phyloP scores from a whole-genome alignment of 1,140 invertebrate species.

The Hylyphantes graminicola region DNA sequence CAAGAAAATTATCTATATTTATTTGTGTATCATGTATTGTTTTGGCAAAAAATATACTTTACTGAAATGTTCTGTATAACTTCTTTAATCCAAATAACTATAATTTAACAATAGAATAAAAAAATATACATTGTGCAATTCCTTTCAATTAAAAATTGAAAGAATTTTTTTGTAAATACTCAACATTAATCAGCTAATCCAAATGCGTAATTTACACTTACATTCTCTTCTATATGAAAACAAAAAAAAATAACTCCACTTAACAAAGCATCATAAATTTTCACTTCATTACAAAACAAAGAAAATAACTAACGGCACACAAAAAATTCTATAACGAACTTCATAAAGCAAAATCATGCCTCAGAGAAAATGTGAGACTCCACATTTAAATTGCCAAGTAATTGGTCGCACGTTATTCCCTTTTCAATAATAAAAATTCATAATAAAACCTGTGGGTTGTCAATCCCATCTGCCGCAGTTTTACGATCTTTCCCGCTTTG shows the following conservation, averaged over 20 bases:
- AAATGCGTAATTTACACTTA: neutral
- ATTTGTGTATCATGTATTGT: no score
- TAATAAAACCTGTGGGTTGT: slow-evolving; percentile 18
- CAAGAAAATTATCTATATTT: no score
- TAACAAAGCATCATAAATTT: neutral
- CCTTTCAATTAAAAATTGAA: neutral
- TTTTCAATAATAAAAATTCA: slow-evolving; percentile 11
- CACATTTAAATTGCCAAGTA: slow-evolving; percentile 25
- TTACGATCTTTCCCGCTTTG: slow-evolving; percentile 40
- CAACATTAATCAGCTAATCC: neutral
- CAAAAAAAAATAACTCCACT: no score
- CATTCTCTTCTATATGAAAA: no score
- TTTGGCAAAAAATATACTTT: no score
- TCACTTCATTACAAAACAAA: slow-evolving; percentile 5
- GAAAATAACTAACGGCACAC: neutral
- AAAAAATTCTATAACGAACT: no score
- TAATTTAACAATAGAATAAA: neutral
- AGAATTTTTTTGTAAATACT: neutral
- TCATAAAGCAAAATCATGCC: neutral
- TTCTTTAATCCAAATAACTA: neutral
- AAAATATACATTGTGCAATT: neutral
- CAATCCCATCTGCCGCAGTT: slow-evolving; percentile 31
- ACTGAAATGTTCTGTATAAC: no score
- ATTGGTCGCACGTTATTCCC: slow-evolving; percentile 30
- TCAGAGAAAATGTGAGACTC: slow-evolving; percentile 17